Conservation (phyloP, 2,113 vertebrate genomes). For the Onychostruthus taczanowskii region DNA sequence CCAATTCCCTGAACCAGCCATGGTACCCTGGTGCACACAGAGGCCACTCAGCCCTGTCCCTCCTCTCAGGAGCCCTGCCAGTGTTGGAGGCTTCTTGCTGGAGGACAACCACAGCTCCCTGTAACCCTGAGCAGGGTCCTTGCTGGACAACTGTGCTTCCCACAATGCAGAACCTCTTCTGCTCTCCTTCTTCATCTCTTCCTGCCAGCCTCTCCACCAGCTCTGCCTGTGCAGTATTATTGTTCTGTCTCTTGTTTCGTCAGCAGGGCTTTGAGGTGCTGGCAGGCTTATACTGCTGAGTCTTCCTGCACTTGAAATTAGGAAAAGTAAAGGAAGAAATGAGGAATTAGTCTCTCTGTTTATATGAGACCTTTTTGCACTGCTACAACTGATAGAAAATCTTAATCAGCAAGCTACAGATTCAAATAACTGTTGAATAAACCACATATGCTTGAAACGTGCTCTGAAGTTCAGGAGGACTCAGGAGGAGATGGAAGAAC, state of each 20-base stretch:
- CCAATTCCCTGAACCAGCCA: not conserved
- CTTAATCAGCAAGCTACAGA: not conserved
- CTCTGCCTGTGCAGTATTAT: not conserved
- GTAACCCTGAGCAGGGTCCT: not conserved
- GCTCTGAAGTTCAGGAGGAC: not conserved
- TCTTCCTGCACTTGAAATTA: not conserved
- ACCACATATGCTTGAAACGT: not conserved
- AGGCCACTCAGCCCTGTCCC: not conserved
- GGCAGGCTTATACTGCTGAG: not conserved
- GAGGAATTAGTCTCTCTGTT: not conserved
- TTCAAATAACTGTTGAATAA: not conserved
- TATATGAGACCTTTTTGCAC: not conserved
- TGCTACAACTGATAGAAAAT: not conserved
- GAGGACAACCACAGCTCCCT: not conserved
- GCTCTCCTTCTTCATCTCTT: not conserved
- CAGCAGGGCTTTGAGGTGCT: rapidly evolving
- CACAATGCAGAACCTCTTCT: not conserved
- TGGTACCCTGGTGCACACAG: not conserved
- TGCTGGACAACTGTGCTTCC: not conserved
- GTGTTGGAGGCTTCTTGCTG: not conserved
- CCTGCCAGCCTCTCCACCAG: not conserved
- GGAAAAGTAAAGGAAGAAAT: not conserved
- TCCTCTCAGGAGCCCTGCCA: not conserved
- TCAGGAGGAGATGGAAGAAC: not conserved
- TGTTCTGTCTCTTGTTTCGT: not conserved